Conservation (phyloP, 2,888 invertebrate species). For the Gari tellinella region DNA sequence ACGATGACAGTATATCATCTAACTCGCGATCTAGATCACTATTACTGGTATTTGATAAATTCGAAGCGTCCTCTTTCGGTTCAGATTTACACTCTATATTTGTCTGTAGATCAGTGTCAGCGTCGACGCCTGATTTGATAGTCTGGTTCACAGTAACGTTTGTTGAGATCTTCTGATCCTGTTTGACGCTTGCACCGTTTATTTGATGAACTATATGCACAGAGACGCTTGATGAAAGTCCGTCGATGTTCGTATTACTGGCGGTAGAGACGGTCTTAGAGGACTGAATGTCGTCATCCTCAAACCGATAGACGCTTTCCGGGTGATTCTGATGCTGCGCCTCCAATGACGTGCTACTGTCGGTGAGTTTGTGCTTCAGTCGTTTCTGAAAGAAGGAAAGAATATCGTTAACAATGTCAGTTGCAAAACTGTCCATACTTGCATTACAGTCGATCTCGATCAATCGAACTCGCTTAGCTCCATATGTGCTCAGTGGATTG, state of each 20-base stretch:
- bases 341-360: slow-evolving; percentile 50
- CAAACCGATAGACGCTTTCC: slow-evolving; percentile 69
- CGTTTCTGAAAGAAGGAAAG: slow-evolving; percentile 69
- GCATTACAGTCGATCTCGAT: too few species aligned
- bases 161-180: slow-evolving; percentile 87
- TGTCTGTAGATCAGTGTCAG: slow-evolving; percentile 68
- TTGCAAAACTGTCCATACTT: too few species aligned
- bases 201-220: slow-evolving; percentile 93
- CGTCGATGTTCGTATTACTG: slow-evolving; percentile 47
- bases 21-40: slow-evolving; percentile 73
- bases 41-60: slow-evolving; percentile 60
- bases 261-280: slow-evolving; percentile 53
- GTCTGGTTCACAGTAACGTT: slow-evolving; percentile 93
- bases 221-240: slow-evolving; percentile 87
- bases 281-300: slow-evolving; percentile 67
- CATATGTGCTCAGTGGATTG: too few species aligned
- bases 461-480: too few species aligned
- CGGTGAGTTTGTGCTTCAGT: slow-evolving; percentile 76
- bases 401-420: neutral
- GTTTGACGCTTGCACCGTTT: slow-evolving; percentile 86
- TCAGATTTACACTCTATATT: slow-evolving; percentile 87
- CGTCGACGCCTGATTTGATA: slow-evolving; percentile 88
- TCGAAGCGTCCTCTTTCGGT: slow-evolving; percentile 85
- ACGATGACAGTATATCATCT: slow-evolving; percentile 87
- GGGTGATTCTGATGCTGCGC: slow-evolving; percentile 56